Conservation (phyloP, 1,140 invertebrate genomes). For the Solen grandis region DNA sequence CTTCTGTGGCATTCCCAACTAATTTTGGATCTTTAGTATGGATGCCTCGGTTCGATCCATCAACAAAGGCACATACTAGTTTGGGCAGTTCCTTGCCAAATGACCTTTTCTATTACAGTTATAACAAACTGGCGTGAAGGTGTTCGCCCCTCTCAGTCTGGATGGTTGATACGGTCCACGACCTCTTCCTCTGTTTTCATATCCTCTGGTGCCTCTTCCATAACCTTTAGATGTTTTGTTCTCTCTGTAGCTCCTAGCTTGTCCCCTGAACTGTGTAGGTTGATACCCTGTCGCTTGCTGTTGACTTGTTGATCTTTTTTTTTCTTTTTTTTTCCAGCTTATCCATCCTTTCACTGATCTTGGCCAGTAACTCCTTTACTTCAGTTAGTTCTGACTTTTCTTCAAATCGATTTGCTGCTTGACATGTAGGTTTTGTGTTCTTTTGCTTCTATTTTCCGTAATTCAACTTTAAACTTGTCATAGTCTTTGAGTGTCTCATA, state of each 20-base stretch:
- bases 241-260: not conserved
- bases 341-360: slow-evolving; percentile 6
- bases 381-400: slow-evolving; percentile 23
- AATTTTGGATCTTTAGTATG: slow-evolving; percentile 15
- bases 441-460: slow-evolving; percentile 1
- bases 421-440: not conserved
- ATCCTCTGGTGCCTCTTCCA: not conserved
- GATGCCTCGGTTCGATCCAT: slow-evolving; percentile 3
- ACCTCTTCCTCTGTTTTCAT: not conserved
- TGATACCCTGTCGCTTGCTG: too few species aligned
- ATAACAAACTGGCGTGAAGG: not conserved
- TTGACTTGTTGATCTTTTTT: not conserved
- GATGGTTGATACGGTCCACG: not conserved
- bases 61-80: slow-evolving; percentile 10
- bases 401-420: not conserved
- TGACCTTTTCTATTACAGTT: slow-evolving; percentile 23
- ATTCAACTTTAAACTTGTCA: not conserved
- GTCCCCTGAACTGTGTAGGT: too few species aligned
- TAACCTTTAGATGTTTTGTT: not conserved
- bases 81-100: slow-evolving; percentile 21
- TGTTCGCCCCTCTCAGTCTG: not conserved
- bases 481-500: slow-evolving; percentile 12
- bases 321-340: not conserved
- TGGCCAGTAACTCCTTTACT: not conserved
- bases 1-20: slow-evolving; percentile 25